These are phyloP conservation scores for Rhagophthalmus giganteus DNA, from an alignment of 2,888 invertebrate genomes.

Conservation along the genomic window DNA sequence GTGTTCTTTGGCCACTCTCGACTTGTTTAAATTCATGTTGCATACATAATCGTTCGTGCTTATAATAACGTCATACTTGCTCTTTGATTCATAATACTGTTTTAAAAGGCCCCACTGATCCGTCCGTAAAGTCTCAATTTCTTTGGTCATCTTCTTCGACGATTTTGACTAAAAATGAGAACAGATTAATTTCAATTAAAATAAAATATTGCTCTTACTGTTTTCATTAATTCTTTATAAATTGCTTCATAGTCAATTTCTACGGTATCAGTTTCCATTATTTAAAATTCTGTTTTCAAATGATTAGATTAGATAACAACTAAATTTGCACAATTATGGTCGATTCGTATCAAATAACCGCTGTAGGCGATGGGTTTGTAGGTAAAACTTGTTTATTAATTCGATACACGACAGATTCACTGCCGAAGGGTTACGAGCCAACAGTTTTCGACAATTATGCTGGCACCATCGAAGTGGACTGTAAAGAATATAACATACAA, in stretches of 20 bases:
- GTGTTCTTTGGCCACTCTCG: neutral
- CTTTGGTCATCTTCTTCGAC: slow-evolving; percentile 1
- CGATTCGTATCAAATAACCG: slow-evolving; percentile 61
- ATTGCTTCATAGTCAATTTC: slow-evolving; percentile 6
- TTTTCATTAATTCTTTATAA: neutral
- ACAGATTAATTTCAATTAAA: neutral
- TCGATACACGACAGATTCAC: slow-evolving; percentile 5
- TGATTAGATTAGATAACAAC: slow-evolving; percentile 7
- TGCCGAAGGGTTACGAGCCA: slow-evolving; percentile 14
- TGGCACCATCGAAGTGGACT: slow-evolving; percentile 73
- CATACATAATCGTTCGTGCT: neutral
- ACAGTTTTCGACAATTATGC: slow-evolving; percentile 79
- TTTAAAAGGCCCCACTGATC: neutral
- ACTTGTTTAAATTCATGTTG: neutral
- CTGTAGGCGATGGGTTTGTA: slow-evolving; percentile 88
- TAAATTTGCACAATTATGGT: neutral
- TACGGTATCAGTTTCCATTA: neutral
- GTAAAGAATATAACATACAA: slow-evolving; percentile 72
- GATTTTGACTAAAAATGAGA: too few relatives aligned
- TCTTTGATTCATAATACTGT: slow-evolving; percentile 2
- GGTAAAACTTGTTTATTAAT: slow-evolving; percentile 86
- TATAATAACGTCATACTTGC: neutral
- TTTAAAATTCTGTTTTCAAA: neutral
- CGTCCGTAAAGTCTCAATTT: neutral
- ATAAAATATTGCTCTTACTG: neutral